Conservation (phyloP, 2,888 invertebrate species). For the Megastigmus dorsalis region DNA sequence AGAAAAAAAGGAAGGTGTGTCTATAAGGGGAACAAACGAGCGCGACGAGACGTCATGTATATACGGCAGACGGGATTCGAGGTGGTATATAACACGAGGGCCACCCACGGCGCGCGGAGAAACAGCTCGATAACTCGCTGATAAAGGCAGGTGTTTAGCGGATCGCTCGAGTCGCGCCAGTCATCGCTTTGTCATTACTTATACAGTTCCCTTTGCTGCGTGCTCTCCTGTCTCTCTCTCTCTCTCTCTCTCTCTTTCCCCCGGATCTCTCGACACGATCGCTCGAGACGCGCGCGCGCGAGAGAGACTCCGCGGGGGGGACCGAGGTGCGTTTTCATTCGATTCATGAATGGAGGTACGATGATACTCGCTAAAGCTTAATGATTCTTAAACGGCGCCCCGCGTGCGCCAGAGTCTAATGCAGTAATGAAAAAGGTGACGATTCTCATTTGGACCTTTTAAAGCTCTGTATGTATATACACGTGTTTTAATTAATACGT, state of each 20-base stretch:
- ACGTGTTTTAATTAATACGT: slow-evolving; percentile 31
- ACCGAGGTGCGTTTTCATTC: not conserved
- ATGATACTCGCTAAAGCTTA: slow-evolving; percentile 18
- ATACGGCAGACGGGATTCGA: not conserved
- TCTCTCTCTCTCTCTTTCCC: not conserved
- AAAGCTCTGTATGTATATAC: too few species aligned
- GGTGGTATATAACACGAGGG: too few species aligned
- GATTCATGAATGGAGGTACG: not conserved
- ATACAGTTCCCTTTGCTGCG: slow-evolving; percentile 52
- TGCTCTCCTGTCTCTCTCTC: not conserved
- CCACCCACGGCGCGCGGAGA: slow-evolving; percentile 61
- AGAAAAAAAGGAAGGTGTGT: not conserved
- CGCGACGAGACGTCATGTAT: not conserved
- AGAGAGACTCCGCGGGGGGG: slow-evolving; percentile 31
- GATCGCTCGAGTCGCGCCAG: slow-evolving; percentile 60
- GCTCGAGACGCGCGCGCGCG: not conserved
- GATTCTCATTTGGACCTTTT: slow-evolving; percentile 15
- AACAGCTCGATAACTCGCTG: slow-evolving; percentile 70
- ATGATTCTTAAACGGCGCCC: slow-evolving; percentile 5
- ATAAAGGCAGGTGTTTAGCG: slow-evolving; percentile 71
- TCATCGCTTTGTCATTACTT: slow-evolving; percentile 73
- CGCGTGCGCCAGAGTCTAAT: too few species aligned
- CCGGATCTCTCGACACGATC: slow-evolving; percentile 24
- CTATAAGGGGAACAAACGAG: not conserved
- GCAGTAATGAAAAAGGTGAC: slow-evolving; percentile 33